Base-by-base conservation (phyloP, 2,113 vertebrate genomes). In the Carettochelys insculpta region DNA sequence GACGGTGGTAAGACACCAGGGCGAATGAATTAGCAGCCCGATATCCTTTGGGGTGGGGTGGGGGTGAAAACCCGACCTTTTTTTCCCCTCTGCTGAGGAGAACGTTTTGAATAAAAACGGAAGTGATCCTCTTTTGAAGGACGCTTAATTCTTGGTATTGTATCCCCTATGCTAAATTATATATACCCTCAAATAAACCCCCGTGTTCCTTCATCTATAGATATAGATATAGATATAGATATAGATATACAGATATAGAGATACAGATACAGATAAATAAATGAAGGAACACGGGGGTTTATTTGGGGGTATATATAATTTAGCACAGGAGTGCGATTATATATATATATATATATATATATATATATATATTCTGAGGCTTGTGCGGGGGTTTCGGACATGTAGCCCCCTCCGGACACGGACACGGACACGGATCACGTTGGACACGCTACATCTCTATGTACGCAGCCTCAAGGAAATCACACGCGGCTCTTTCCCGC, bases 21-120 rank as follows among this genome's bases (percentile, higher is more conserved):
- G 29, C 3, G 19, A 38, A 31, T 31, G 82, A 94, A 87, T 75
- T 61, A 54, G 43, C 61, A 34, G 20, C 75, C 14, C 41, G 1
- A 22, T 3, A 65, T 80, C 56, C 78, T 5, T 22, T 4, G n/a
- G n/a, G n/a, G n/a, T n/a, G n/a, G n/a, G n/a, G n/a, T 41, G 51
- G 5, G 22, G 24, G 43, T 82, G 53, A 29, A 86, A 95, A 48
- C 7, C 2, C 29, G 54, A 84, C 76, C 5, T 41, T 43, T 94
- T 88, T 34, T n/a, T n/a, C n/a, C n/a, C 9, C 45, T 61, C 73
- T 2, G 17, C 17, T 13, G 73, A 52, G 12, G 0, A 4, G 20
- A n/a, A 19, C 17, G 34, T 68, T 38, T 22, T 38, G 17, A 68
- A 68, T 68, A 22, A 38, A 38, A 68, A 68, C 11, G n/a, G 19